phyloP scores from a whole-genome alignment of 2,888 invertebrate genomes.

The Melolontha melolontha region DNA sequence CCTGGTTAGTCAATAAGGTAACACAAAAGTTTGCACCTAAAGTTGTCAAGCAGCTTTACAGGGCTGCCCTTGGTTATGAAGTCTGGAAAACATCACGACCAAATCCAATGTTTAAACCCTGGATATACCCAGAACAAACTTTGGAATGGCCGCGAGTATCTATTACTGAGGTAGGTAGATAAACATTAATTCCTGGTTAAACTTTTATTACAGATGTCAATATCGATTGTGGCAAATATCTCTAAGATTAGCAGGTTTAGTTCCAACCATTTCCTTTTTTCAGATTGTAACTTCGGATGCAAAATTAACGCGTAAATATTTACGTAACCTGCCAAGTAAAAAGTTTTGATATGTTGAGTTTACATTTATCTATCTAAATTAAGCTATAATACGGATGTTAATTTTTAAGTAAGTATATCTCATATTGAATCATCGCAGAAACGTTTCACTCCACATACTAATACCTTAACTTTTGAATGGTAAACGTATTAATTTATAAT shows the following conservation, averaged over 20 bases:
- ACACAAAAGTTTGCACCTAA: conserved; percentile 90
- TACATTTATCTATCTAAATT: not conserved
- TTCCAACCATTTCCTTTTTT: conserved; percentile 3
- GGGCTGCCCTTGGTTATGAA: conserved; percentile 85
- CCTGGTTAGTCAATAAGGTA: conserved; percentile 90
- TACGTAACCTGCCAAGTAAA: conserved; percentile 7
- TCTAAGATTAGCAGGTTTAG: not conserved
- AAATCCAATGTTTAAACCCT: conserved; percentile 84
- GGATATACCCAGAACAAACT: conserved; percentile 87
- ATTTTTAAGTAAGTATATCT: conserved; percentile 12
- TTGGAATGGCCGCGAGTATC: conserved; percentile 78
- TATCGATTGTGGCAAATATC: not conserved
- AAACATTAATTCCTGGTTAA: no score
- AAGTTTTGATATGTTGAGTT: conserved; percentile 4
- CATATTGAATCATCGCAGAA: not conserved
- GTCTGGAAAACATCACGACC: conserved; percentile 83
- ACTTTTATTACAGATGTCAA: no score
- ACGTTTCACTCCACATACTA: no score
- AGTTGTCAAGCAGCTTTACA: conserved; percentile 83
- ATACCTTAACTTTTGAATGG: no score
- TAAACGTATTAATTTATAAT: no score
- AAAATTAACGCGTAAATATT: conserved; percentile 11
- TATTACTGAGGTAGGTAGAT: conserved; percentile 75
- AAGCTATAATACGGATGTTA: conserved; percentile 1
- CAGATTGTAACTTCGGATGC: not conserved